These are phyloP conservation scores for Blastobasis lacticolella DNA, from an alignment of 2,888 invertebrate species.

Conservation along the genomic window DNA sequence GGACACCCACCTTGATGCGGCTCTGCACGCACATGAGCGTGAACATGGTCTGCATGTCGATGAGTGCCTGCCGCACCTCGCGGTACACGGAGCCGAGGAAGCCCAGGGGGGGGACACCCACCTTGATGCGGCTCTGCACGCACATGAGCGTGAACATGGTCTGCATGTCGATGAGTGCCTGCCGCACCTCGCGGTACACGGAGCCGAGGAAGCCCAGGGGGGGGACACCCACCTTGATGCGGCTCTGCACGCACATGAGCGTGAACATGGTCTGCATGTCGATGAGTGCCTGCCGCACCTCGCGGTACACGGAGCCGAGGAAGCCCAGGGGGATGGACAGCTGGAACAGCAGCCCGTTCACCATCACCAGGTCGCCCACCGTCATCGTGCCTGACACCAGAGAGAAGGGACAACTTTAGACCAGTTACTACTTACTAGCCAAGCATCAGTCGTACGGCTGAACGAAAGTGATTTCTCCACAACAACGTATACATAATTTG, in stretches of 20 bases:
- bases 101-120: slow-evolving; percentile 27
- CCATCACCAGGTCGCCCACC: slow-evolving; percentile 98
- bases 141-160: slow-evolving; percentile 89
- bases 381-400: slow-evolving; percentile 87
- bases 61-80: too few relatives aligned
- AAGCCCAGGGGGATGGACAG: slow-evolving; percentile 97
- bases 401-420: too few relatives aligned
- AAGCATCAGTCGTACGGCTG: too few relatives aligned
- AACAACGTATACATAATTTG: too few relatives aligned
- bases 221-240: slow-evolving; percentile 80
- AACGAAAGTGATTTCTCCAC: too few relatives aligned
- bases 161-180: slow-evolving; percentile 98
- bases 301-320: slow-evolving; percentile 97
- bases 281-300: slow-evolving; percentile 93
- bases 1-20: too few relatives aligned
- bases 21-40: too few relatives aligned
- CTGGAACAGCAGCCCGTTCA: slow-evolving; percentile 98
- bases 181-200: slow-evolving; percentile 95
- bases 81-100: slow-evolving; percentile 36
- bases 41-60: too few relatives aligned
- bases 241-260: slow-evolving; percentile 34
- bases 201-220: slow-evolving; percentile 98
- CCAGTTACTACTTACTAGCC: too few relatives aligned
- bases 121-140: slow-evolving; percentile 73
- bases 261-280: slow-evolving; percentile 99